phyloP scores from a whole-genome alignment of 1,140 invertebrate genomes.

The Lordiphosa stackelbergi region DNA sequence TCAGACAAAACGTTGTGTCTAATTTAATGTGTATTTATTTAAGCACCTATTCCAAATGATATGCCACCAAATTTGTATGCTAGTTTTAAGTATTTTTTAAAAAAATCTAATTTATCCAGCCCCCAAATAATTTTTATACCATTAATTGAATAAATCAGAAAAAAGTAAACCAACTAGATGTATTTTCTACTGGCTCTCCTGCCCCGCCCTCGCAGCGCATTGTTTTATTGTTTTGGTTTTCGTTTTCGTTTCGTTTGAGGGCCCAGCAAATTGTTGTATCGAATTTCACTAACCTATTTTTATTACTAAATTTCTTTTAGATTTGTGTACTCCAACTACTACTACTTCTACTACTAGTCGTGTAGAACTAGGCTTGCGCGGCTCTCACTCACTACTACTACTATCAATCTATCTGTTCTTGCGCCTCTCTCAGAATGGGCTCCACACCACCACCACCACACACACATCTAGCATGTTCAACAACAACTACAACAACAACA shows the following conservation, averaged over 20 bases:
- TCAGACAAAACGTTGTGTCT: slow-evolving; percentile 20
- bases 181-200: slow-evolving; percentile 9
- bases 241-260: slow-evolving; percentile 16
- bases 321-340: slow-evolving; percentile 60
- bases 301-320: slow-evolving; percentile 77
- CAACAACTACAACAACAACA: no score
- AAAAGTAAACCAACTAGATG: slow-evolving; percentile 24
- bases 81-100: slow-evolving; percentile 51
- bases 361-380: no score
- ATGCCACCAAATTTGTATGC: slow-evolving; percentile 63
- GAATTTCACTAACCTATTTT: slow-evolving; percentile 75
- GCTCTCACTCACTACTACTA: no score
- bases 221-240: slow-evolving; percentile 24
- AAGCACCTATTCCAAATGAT: slow-evolving; percentile 65
- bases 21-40: slow-evolving; percentile 22
- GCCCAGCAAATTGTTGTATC: slow-evolving; percentile 36
- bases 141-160: slow-evolving; percentile 61
- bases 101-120: slow-evolving; percentile 15
- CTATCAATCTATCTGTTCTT: no score
- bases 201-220: background rate
- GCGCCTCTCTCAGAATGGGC: no score
- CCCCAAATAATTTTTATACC: slow-evolving; percentile 38
- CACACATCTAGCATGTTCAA: no score
- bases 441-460: no score
- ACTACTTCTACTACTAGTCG: slow-evolving; percentile 27